Evolutionary conservation across 2,888 invertebrate species (phyloP), one percentile per base, ranked within the genome.

Genomic region (Drosophila pegasa): DNA sequence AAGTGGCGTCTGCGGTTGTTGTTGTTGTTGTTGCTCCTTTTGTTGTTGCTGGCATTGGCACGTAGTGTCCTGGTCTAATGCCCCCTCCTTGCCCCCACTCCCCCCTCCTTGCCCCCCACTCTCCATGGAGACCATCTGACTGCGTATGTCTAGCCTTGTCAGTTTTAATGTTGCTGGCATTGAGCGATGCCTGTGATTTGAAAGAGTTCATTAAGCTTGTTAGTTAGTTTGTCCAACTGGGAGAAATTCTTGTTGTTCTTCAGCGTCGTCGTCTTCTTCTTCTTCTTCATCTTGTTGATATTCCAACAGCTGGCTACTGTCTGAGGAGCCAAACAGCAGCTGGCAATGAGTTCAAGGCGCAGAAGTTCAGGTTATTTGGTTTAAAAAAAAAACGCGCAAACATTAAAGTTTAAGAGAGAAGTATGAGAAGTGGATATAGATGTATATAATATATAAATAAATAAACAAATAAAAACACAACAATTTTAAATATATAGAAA

Each of bases 121-220:
- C n/a, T 20, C 25, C n/a, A 14, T 12, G 45, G 62, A 48, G 58
- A 35, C 43, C 60, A 57, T 52, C 48, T 40, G 50, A 54, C 38
- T 29, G 52, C 14, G 47, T 40, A 29, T 70, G 79, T 79, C 79
- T 78, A 74, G 78, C 67, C 73, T 67, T 79, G 76, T 83, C 80
- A 74, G 86, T 83, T 83, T 88, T 80, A 88, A 88, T 88, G 88
- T 79, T 80, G 72, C 70, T 88, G 87, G 78, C 84, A 85, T 80
- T 88, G 87, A 86, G 84, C 80, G 88, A 86, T 86, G 88, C 59
- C 83, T 78, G 65, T 86, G 87, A 88, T 86, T 84, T 83, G 74
- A 88, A 85, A 87, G 84, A 84, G 88, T 85, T 85, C 85, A 85
- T 85, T 85, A 85, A 88, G 85, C 78, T 86, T 68, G 88, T 85